Percentiles rank a stretch among this genome's conserved stretches.
phyloP scores from a whole-genome alignment of 2,888 invertebrate species.

The Microctonus aethiopoides region DNA sequence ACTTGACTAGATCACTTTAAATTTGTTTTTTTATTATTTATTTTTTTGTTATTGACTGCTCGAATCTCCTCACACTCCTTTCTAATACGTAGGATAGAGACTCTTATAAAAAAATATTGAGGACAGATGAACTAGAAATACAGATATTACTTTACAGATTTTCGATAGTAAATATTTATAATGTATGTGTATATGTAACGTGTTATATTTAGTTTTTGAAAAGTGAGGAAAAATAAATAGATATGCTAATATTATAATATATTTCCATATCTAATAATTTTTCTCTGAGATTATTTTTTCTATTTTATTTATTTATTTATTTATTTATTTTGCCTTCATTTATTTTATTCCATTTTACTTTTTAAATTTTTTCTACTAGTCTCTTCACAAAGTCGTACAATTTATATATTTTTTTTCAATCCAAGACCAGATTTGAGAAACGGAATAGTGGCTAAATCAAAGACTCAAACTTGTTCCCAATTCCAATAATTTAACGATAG shows the following conservation, averaged over 20 bases:
- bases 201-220: background rate
- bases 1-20: constrained; percentile 65
- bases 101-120: constrained; percentile 63
- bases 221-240: background rate
- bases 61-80: constrained; percentile 53
- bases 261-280: constrained; percentile 3
- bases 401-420: constrained; percentile 5
- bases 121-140: constrained; percentile 58
- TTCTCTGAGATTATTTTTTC: constrained; percentile 9
- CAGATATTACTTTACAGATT: constrained; percentile 41
- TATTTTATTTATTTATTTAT: no score
- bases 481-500: constrained; percentile 61
- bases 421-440: constrained; percentile 40
- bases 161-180: constrained; percentile 35
- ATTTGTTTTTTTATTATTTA: constrained; percentile 44
- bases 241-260: background rate
- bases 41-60: constrained; percentile 46
- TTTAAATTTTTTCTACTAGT: constrained; percentile 24
- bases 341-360: constrained; percentile 21
- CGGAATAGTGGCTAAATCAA: constrained; percentile 53
- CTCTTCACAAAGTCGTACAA: constrained; percentile 33
- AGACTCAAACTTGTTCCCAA: constrained; percentile 63
- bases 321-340: constrained; percentile 18
- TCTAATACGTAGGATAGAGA: constrained; percentile 55
- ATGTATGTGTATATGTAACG: background rate